Conservation (phyloP, 1,140 invertebrate species). For the Zaprionus camerounensis region DNA sequence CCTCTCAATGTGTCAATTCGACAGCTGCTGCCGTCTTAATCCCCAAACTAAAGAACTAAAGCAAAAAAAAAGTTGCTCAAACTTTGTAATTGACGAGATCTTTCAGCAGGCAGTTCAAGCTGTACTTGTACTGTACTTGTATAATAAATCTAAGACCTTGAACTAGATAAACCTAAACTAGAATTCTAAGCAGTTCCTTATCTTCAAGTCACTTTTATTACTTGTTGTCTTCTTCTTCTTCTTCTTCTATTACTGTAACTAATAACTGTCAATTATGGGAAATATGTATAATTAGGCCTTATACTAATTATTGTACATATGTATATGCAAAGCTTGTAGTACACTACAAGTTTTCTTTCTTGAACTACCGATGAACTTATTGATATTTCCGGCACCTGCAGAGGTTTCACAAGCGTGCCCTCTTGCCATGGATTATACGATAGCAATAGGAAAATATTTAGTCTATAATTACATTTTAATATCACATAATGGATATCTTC, state of each 20-base stretch:
- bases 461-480: slow-evolving; percentile 3
- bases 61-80: background rate
- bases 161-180: too few relatives aligned
- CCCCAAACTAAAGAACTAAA: background rate
- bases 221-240: background rate
- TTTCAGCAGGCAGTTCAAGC: background rate
- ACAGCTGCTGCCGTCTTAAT: background rate
- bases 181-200: background rate
- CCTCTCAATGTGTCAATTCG: background rate
- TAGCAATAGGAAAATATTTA: background rate
- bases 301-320: background rate
- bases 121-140: too few relatives aligned
- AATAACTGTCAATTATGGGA: background rate
- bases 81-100: slow-evolving; percentile 1
- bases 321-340: background rate
- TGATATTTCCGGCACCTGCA: background rate
- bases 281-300: background rate
- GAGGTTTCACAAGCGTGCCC: background rate
- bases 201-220: background rate
- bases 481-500: too few relatives aligned
- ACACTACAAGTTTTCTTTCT: background rate
- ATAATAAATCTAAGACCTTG: too few relatives aligned
- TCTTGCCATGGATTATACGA: background rate
- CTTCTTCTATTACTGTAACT: background rate
- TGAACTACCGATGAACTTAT: background rate